These are phyloP conservation scores for Tribolium madens DNA, from an alignment of 1,140 invertebrate genomes.

Conservation along the genomic window DNA sequence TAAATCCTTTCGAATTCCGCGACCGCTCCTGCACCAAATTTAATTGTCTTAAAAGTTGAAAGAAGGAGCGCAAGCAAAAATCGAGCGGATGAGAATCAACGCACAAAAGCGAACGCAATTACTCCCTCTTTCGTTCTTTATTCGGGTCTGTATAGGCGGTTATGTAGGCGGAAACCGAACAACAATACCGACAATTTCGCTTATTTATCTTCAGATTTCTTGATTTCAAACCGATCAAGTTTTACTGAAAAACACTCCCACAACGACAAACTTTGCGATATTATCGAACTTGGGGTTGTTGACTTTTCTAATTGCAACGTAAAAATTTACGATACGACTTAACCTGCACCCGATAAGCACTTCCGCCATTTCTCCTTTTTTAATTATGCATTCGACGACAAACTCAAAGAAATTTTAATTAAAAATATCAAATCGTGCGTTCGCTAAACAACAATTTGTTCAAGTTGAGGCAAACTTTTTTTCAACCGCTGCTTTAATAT, in stretches of 20 bases:
- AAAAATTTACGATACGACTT: not conserved
- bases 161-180: slow-evolving; percentile 25
- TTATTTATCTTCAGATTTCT: slow-evolving; percentile 11
- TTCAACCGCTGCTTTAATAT: slow-evolving; percentile 4
- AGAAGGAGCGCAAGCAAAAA: slow-evolving; percentile 10
- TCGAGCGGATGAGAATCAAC: not conserved
- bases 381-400: not conserved
- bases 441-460: not conserved
- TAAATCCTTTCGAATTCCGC: not conserved
- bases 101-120: slow-evolving; percentile 26
- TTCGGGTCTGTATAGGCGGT: slow-evolving; percentile 2
- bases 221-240: not conserved
- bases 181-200: slow-evolving; percentile 17
- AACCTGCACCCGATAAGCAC: not conserved
- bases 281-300: not conserved
- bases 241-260: not conserved
- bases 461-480: slow-evolving; percentile 7
- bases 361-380: not conserved
- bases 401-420: slow-evolving; percentile 6
- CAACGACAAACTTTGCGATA: not conserved
- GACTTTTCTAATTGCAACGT: not conserved
- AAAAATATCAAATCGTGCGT: slow-evolving; percentile 12
- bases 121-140: slow-evolving; percentile 8
- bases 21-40: not conserved
- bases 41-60: slow-evolving; percentile 31